Percentiles rank a stretch among this genome's conserved stretches.
Conservation (phyloP, 2,797 vertebrate genomes). For the Thunnus albacares region DNA sequence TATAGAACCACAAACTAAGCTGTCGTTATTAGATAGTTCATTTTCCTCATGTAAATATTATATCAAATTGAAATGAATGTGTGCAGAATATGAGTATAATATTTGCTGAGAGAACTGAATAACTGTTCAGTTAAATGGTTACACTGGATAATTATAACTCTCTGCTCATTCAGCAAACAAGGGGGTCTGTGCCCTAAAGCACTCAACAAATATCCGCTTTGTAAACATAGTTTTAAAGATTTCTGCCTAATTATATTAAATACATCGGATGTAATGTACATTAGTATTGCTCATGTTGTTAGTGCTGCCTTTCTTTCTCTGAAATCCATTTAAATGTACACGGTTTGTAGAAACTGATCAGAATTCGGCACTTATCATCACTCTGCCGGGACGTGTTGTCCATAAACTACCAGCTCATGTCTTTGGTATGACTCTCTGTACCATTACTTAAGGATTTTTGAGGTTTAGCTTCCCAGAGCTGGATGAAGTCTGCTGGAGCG, state of each 20-base stretch:
- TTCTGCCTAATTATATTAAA: slow-evolving; percentile 27
- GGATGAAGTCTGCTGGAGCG: slow-evolving; percentile 19
- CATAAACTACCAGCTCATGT: slow-evolving; percentile 23
- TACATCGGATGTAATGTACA: neutral
- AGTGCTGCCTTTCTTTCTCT: neutral
- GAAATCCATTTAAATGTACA: slow-evolving; percentile 12
- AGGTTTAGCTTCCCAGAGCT: slow-evolving; percentile 55
- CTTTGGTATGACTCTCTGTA: slow-evolving; percentile 49
- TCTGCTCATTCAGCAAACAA: slow-evolving; percentile 30
- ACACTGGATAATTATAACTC: slow-evolving; percentile 11
- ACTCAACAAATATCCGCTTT: slow-evolving; percentile 26
- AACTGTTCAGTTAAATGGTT: slow-evolving; percentile 1
- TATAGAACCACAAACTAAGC: neutral
- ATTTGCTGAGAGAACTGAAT: slow-evolving; percentile 5
- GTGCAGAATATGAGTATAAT: neutral
- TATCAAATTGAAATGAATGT: neutral
- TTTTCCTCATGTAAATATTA: too few species aligned
- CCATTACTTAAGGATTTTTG: slow-evolving; percentile 60
- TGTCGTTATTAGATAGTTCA: neutral
- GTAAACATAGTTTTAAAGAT: slow-evolving; percentile 15
- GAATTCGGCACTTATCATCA: slow-evolving; percentile 35
- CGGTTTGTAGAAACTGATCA: neutral
- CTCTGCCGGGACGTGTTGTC: slow-evolving; percentile 23
- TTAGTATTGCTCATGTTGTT: slow-evolving; percentile 16
- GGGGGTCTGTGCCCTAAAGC: neutral